phyloP scores from a whole-genome alignment of 2,888 invertebrate genomes.

The Acleris cristana region DNA sequence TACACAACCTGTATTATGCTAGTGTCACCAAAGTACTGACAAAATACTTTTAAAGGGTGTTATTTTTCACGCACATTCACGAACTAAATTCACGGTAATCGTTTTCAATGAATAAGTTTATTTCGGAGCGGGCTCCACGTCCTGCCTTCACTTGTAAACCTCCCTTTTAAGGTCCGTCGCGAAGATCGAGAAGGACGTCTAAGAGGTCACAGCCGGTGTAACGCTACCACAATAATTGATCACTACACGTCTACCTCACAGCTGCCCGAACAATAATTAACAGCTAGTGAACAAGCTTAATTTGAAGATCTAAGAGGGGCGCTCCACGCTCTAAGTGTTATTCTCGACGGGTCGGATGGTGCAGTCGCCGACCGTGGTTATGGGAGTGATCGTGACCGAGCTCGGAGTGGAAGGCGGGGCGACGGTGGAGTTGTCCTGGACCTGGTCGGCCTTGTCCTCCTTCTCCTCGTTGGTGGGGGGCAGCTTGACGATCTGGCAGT shows the following conservation, averaged over 20 bases:
- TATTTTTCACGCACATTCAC: too few relatives aligned
- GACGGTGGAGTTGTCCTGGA: constrained; percentile 48
- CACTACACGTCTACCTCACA: constrained; percentile 39
- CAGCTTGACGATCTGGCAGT: constrained; percentile 79
- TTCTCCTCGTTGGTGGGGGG: constrained; percentile 65
- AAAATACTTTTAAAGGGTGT: too few relatives aligned
- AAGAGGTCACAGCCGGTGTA: constrained; percentile 1
- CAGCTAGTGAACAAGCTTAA: constrained; percentile 24
- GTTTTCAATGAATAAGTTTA: too few relatives aligned
- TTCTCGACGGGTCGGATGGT: constrained; percentile 78
- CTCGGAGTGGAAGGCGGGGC: constrained; percentile 62
- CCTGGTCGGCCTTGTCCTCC: constrained; percentile 59
- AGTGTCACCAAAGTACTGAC: too few relatives aligned
- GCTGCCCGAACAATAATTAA: constrained; percentile 16
- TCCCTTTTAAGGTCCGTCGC: neutral
- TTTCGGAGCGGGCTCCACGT: too few relatives aligned
- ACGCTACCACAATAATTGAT: constrained; percentile 43
- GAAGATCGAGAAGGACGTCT: too few relatives aligned
- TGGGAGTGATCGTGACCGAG: constrained; percentile 76
- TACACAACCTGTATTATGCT: too few relatives aligned
- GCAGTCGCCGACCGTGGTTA: constrained; percentile 78
- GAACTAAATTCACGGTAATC: too few relatives aligned
- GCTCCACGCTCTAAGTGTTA: constrained; percentile 57
- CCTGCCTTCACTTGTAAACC: neutral
- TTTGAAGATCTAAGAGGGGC: constrained; percentile 40